Conservation (phyloP, 1,140 invertebrate genomes). For the Stratiolaelaps scimitus region DNA sequence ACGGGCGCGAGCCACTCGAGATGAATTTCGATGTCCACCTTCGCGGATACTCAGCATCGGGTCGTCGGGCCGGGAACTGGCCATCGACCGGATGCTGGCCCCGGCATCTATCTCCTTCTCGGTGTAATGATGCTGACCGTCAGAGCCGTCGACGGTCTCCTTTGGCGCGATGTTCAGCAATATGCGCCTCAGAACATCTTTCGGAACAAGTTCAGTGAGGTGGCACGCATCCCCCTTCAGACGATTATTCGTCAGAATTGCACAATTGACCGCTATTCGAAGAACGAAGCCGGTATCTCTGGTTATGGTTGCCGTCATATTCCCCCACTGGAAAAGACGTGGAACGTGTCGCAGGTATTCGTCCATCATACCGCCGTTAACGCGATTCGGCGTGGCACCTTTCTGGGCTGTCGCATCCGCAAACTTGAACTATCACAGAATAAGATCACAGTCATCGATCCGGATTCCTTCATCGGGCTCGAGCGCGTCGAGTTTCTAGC, state of each 20-base stretch:
- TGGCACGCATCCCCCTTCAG: not conserved
- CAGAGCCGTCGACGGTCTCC: not conserved
- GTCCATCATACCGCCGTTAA: not conserved
- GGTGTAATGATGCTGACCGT: too few species aligned
- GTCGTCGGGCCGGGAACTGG: too few species aligned
- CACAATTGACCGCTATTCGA: not conserved
- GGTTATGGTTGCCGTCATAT: not conserved
- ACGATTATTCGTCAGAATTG: not conserved
- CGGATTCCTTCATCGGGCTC: not conserved
- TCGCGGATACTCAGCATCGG: too few species aligned
- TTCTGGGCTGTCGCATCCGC: not conserved
- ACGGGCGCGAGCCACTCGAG: too few species aligned
- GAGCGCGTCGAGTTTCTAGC: not conserved
- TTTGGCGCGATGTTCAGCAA: not conserved
- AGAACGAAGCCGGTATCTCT: not conserved
- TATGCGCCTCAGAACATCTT: not conserved
- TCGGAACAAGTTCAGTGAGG: not conserved
- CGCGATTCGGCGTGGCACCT: not conserved
- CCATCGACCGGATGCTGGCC: too few species aligned
- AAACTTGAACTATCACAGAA: conserved; percentile 14
- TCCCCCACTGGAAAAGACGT: not conserved
- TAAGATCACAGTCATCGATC: not conserved
- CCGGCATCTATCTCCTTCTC: too few species aligned
- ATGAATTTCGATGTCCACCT: too few species aligned
- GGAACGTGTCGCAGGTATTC: not conserved